Evolutionary conservation across 2,888 invertebrate genomes (phyloP).

Genomic region (Xylocampa areola): DNA sequence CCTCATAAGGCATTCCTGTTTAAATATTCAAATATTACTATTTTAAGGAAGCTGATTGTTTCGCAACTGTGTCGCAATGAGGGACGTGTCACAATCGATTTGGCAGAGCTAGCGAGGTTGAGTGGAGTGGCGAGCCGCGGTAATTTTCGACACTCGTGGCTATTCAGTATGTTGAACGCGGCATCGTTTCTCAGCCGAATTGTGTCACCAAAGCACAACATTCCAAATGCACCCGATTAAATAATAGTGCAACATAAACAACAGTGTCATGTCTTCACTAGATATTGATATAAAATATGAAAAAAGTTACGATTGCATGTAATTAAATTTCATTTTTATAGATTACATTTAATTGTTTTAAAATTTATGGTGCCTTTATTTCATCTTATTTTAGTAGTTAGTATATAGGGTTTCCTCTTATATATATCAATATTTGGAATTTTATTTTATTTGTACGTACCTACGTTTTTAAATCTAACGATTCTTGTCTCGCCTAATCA

Average conservation of each 20-base stretch:
- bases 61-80: constrained; percentile 60
- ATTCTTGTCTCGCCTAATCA: constrained; percentile 38
- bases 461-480: constrained; percentile 13
- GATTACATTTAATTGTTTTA: constrained; percentile 13
- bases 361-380: constrained; percentile 13
- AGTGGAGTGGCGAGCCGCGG: constrained; percentile 33
- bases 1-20: constrained; percentile 74
- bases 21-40: constrained; percentile 75
- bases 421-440: no score
- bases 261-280: constrained; percentile 7
- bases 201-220: constrained; percentile 39
- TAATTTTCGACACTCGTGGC: constrained; percentile 48
- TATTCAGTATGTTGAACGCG: constrained; percentile 40
- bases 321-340: constrained; percentile 22
- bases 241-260: constrained; percentile 15
- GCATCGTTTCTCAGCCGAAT: constrained; percentile 43
- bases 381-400: constrained; percentile 7
- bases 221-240: constrained; percentile 17
- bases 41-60: constrained; percentile 66
- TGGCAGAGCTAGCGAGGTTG: constrained; percentile 49
- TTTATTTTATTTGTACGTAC: constrained; percentile 5
- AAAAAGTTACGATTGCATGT: constrained; percentile 2
- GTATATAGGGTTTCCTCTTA: constrained; percentile 1
- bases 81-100: constrained; percentile 53
- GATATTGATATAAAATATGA: constrained; percentile 10